A percentile compares a stretch with the other conserved stretches of the same genome.
These are phyloP conservation scores for Sphaerodactylus townsendi DNA, from an alignment of 2,113 vertebrate species.

Conservation along the genomic window DNA sequence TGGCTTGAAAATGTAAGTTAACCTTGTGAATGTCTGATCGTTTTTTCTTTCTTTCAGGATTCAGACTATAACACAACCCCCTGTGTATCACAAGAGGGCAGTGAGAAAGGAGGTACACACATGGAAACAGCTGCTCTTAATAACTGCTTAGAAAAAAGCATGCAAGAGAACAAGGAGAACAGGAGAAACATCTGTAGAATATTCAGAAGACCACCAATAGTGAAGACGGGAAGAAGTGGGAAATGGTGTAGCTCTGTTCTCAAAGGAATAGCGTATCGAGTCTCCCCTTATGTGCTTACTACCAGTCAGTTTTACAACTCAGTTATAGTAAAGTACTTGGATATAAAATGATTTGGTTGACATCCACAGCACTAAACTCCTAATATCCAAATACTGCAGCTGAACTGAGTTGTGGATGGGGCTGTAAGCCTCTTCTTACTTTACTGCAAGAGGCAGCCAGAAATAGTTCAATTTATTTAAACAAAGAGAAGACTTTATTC, in stretches of 20 bases:
- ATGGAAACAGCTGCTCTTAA: constrained; percentile 17
- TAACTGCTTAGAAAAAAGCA: neutral
- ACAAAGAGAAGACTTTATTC: neutral
- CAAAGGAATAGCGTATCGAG: neutral
- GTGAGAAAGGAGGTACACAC: neutral
- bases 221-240: neutral
- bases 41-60: neutral
- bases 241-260: constrained; percentile 4
- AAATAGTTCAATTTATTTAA: neutral
- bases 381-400: neutral
- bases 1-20: neutral
- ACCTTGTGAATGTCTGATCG: neutral
- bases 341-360: constrained; percentile 1
- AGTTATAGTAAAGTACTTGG: neutral
- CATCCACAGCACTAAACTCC: neutral
- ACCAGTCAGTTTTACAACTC: constrained; percentile 10
- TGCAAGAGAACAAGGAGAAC: constrained; percentile 1
- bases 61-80: rapidly evolving
- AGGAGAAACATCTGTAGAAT: neutral
- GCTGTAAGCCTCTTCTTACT: neutral
- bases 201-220: constrained; percentile 1
- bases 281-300: neutral
- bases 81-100: constrained; percentile 6
- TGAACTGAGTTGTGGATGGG: neutral
- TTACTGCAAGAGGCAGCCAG: neutral